Evolutionary conservation across 2,888 invertebrate genomes (phyloP), one percentile per base, ranked within the genome.

Genomic region (Morinoia aosen): DNA sequence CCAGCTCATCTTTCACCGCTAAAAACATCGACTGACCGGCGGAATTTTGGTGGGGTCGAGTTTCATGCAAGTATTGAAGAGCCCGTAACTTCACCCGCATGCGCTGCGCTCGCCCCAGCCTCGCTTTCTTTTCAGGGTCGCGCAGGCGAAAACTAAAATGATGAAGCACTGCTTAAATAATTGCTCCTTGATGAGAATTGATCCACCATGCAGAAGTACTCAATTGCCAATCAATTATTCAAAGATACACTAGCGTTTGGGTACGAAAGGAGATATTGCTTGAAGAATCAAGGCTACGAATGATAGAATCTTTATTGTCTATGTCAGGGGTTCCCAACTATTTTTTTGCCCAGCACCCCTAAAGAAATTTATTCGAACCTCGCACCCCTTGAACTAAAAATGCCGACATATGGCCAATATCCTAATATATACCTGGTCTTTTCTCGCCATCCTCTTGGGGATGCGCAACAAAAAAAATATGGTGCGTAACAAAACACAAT

Each of bases 21-120:
- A 93, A 93, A 93, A 93, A n/a, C 93, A 33, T 11, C 0, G n/a
- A 93, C 93, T 93, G 93, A 93, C 93, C 93, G 25, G n/a, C 57
- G 57, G 93, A 93, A 93, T 93, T 93, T 93, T 57, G 93, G 56
- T 57, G 12, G 93, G 14, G 58, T 93, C 93, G 33, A 57, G 57
- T 93, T 57, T 93, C 93, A 93, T 57, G 93, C 48, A 56, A 56
- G 57, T 33, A 93, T 93, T 90, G 90, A 93, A 57, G 48, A 56
- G 93, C 14, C 48, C 93, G 93, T 57, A 93, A 93, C 93, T 57
- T 33, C 90, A 48, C 90, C 90, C 90, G 90, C 90, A 90, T 90
- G 90, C 11, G 90, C 76, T 33, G 19, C 25, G 25, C 76, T 76
- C 25, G 25, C 76, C 33, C 33, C 76, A 33, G 76, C 76, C 76